Conservation (phyloP, 2,797 vertebrate species). For the Brachyalestes nurse region DNA sequence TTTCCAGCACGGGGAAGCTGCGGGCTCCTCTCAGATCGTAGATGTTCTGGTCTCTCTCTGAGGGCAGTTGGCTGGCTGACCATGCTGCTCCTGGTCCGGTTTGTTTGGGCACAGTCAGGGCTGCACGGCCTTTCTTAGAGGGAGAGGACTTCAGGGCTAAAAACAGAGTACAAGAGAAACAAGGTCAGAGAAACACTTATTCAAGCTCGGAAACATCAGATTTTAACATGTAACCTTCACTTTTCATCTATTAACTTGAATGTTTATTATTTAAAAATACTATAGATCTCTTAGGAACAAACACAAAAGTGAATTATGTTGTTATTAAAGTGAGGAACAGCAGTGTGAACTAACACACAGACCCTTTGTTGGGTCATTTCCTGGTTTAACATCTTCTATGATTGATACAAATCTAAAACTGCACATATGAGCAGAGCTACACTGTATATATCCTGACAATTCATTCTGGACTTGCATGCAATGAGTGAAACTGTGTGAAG, state of each 20-base stretch:
- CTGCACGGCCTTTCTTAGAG: constrained; percentile 89
- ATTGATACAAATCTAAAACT: no score
- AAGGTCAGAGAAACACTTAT: background rate
- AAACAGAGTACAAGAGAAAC: background rate
- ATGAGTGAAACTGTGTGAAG: background rate
- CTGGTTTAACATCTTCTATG: no score
- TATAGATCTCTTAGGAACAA: no score
- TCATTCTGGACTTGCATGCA: background rate
- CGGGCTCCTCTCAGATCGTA: constrained; percentile 86
- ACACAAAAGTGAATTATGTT: no score
- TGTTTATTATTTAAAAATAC: no score
- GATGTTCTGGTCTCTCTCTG: constrained; percentile 81
- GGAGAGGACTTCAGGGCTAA: constrained; percentile 92
- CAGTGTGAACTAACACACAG: no score
- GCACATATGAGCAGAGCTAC: background rate
- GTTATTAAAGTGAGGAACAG: no score
- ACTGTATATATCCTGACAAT: background rate
- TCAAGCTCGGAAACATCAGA: background rate
- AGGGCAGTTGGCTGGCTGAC: constrained; percentile 85
- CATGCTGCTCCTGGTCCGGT: constrained; percentile 79
- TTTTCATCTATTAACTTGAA: no score
- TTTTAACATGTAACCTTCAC: no score
- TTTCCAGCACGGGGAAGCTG: constrained; percentile 86
- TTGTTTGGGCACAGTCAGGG: constrained; percentile 81
- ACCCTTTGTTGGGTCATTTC: no score